Conservation (phyloP, 2,797 vertebrate genomes). For the Alauda arvensis region DNA sequence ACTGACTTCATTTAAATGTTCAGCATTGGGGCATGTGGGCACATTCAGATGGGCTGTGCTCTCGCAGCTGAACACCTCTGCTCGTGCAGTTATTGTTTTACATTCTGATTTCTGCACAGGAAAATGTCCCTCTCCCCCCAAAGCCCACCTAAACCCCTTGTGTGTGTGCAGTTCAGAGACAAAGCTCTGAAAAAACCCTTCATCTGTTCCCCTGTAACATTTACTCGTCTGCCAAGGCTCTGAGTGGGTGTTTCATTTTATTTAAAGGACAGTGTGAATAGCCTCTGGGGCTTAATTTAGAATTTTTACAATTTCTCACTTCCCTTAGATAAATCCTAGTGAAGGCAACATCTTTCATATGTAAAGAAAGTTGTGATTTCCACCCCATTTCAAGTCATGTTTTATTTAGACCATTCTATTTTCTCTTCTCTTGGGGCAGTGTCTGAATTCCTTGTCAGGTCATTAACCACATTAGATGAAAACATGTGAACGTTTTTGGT, state of each 20-base stretch:
- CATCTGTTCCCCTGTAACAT: neutral
- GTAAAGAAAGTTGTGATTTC: neutral
- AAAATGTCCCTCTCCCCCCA: neutral
- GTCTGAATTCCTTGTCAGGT: constrained; percentile 2
- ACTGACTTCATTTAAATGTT: neutral
- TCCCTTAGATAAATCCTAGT: neutral
- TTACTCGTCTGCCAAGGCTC: neutral
- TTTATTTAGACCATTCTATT: constrained; percentile 13
- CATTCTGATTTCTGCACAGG: neutral
- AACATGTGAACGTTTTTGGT: neutral
- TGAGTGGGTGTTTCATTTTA: constrained; percentile 8
- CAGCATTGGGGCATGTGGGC: fast-evolving
- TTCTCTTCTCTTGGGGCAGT: neutral
- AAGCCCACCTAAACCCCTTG: neutral
- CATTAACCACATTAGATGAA: constrained; percentile 34
- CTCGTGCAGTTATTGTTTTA: fast-evolving
- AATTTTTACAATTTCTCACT: neutral
- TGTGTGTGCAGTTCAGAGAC: neutral
- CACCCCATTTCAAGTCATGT: neutral
- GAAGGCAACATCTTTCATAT: neutral
- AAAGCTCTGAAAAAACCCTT: neutral
- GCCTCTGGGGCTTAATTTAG: neutral
- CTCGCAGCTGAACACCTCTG: neutral
- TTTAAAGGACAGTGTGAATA: neutral
- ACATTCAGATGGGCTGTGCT: neutral